Conservation (phyloP, 2,113 vertebrate genomes). For the Fulmarus glacialis region DNA sequence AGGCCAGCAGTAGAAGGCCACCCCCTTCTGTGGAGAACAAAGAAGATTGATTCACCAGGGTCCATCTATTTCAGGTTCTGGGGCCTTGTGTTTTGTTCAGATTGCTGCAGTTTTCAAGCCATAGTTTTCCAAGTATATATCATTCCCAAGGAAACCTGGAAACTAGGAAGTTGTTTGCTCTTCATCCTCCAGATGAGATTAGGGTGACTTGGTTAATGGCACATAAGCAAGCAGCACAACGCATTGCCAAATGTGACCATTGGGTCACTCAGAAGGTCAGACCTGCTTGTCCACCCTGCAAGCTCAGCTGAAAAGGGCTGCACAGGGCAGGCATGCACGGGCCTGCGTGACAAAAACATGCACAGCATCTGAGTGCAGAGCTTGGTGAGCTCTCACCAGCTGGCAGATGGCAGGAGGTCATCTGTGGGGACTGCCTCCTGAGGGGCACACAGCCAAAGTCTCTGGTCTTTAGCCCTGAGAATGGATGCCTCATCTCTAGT, state of each 20-base stretch:
- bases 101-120: not conserved
- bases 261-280: not conserved
- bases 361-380: not conserved
- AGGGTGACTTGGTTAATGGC: not conserved
- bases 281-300: not conserved
- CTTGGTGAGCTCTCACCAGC: not conserved
- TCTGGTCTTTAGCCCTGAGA: not conserved
- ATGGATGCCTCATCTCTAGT: not conserved
- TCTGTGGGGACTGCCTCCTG: not conserved
- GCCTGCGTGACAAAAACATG: not conserved
- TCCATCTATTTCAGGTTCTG: not conserved
- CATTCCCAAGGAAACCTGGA: not conserved
- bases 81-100: not conserved
- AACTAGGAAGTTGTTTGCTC: not conserved
- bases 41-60: not conserved
- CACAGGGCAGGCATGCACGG: not conserved
- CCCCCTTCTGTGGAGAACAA: not conserved
- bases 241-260: not conserved
- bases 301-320: not conserved
- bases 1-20: not conserved
- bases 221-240: not conserved
- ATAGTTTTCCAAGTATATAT: not conserved
- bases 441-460: not conserved
- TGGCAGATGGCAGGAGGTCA: not conserved
- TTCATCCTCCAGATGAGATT: not conserved